Evolutionary conservation across 37 sponge, comb jelly and placozoan genomes (phyloP).

Genomic region (Theonella swinhoei): DNA sequence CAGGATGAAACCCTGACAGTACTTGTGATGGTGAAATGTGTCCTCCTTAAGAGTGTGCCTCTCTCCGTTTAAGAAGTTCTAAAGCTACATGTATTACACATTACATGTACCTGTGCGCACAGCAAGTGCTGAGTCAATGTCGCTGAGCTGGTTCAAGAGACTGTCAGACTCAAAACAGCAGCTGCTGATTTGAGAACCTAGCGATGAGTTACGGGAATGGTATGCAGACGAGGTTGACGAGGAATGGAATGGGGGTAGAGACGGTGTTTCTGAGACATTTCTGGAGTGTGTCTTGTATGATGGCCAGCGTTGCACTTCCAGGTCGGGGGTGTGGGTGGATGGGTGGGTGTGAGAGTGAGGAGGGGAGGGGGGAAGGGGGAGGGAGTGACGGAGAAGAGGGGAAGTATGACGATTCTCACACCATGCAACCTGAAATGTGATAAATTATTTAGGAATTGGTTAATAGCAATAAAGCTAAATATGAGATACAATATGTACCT

Average conservation of each 20-base stretch:
- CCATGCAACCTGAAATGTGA: neutral
- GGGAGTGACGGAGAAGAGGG: neutral
- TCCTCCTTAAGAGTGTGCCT: too few species aligned
- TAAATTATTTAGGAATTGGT: neutral
- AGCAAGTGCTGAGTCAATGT: slow-evolving; percentile 36
- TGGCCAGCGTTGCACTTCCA: neutral
- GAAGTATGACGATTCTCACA: neutral
- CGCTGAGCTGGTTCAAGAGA: slow-evolving; percentile 44
- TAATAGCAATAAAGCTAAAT: neutral
- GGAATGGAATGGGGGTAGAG: slow-evolving; percentile 59
- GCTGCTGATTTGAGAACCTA: slow-evolving; percentile 65
- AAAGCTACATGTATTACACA: neutral
- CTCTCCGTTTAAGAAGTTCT: too few species aligned
- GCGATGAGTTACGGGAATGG: slow-evolving; percentile 61
- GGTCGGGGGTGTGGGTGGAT: neutral
- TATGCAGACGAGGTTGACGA: slow-evolving; percentile 65
- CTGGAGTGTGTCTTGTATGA: slow-evolving; percentile 42
- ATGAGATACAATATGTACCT: neutral
- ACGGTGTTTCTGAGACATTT: slow-evolving; percentile 69
- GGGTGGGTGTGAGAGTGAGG: slow-evolving; percentile 3
- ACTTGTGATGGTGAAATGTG: too few species aligned
- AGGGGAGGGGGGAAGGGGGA: neutral
- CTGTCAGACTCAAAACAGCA: slow-evolving; percentile 71
- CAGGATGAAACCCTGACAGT: too few species aligned
- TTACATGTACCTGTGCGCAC: slow-evolving; percentile 7